phyloP scores from a whole-genome alignment of 2,113 vertebrate species.

The Thunnus maccoyii region DNA sequence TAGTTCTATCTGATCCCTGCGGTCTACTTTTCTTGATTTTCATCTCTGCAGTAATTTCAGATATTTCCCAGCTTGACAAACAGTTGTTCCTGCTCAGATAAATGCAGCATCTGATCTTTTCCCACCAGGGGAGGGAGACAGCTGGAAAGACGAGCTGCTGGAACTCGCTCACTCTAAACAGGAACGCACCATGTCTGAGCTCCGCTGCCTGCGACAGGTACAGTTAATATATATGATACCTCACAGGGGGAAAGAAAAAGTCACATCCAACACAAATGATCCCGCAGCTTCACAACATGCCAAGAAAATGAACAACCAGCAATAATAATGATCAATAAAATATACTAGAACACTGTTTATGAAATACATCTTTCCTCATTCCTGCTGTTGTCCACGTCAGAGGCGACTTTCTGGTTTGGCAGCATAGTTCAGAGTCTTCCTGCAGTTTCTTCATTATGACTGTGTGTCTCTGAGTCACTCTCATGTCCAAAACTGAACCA shows the following conservation, averaged over 20 bases:
- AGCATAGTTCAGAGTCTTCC: constrained; percentile 53
- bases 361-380: constrained; percentile 50
- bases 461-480: constrained; percentile 30
- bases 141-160: constrained; percentile 89
- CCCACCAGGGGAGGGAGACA: constrained; percentile 87
- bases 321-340: neutral
- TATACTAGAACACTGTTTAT: too few relatives aligned
- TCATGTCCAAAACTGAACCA: constrained; percentile 2
- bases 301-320: neutral
- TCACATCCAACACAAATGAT: neutral
- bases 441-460: neutral
- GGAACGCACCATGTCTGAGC: constrained; percentile 84
- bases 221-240: neutral
- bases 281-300: too few relatives aligned
- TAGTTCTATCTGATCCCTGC: too few relatives aligned
- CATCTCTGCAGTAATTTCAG: too few relatives aligned
- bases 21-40: too few relatives aligned
- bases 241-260: neutral
- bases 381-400: neutral
- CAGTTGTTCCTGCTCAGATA: neutral
- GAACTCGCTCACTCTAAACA: constrained; percentile 89
- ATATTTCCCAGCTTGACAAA: neutral
- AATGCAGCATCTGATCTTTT: neutral
- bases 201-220: constrained; percentile 88
- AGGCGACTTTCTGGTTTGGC: constrained; percentile 63